Percentiles rank a stretch among this genome's conserved stretches.
These are phyloP conservation scores for Clarias laeviceps DNA, from an alignment of 2,797 vertebrate species.

Conservation along the genomic window DNA sequence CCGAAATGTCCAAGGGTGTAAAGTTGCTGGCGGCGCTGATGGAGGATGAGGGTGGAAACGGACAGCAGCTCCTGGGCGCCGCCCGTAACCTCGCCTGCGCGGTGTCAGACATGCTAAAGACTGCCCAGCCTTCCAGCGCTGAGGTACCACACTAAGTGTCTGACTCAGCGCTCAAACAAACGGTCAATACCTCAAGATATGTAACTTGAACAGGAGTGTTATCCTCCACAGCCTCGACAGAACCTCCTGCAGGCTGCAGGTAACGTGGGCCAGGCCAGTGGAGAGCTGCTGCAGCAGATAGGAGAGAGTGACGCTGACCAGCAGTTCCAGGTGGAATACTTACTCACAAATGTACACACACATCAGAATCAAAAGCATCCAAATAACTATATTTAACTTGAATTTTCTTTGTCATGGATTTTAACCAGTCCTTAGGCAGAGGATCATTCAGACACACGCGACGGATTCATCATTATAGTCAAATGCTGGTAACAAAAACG, in stretches of 20 bases:
- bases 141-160: slow-evolving; percentile 76
- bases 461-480: slow-evolving; percentile 60
- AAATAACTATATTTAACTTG: slow-evolving; percentile 45
- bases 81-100: slow-evolving; percentile 92
- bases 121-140: slow-evolving; percentile 87
- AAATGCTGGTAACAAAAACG: slow-evolving; percentile 63
- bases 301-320: slow-evolving; percentile 93
- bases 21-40: slow-evolving; percentile 92
- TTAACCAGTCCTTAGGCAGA: slow-evolving; percentile 65
- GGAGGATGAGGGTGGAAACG: slow-evolving; percentile 92
- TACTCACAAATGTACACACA: not conserved
- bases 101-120: slow-evolving; percentile 92
- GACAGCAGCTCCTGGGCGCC: slow-evolving; percentile 90
- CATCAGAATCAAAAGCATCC: not conserved
- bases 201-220: not conserved
- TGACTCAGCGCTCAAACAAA: not conserved
- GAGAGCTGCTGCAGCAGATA: slow-evolving; percentile 94
- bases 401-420: slow-evolving; percentile 54
- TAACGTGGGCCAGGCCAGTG: slow-evolving; percentile 92
- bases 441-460: slow-evolving; percentile 68
- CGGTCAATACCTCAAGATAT: not conserved
- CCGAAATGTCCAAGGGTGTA: slow-evolving; percentile 97
- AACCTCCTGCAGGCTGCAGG: slow-evolving; percentile 93
- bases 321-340: slow-evolving; percentile 88
- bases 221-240: slow-evolving; percentile 86